Base-by-base conservation (phyloP, 2,113 vertebrate species). In the Conger conger region DNA sequence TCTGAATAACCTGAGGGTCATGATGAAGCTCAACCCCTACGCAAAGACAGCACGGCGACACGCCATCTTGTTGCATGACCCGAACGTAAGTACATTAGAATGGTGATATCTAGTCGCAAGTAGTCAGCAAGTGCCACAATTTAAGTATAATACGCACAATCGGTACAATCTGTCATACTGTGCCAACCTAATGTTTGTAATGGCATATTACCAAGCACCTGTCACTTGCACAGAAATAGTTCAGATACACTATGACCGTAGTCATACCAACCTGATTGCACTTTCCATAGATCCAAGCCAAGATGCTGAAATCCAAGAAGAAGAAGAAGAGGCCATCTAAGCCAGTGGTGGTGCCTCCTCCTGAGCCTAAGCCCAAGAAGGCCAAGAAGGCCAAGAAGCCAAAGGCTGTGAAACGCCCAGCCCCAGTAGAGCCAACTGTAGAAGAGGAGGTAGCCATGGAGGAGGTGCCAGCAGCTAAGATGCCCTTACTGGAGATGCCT, bases 11-110 rank as follows among this genome's bases (percentile, higher is more conserved):
- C 87, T 99, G 92, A 96, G 97, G 81, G 93, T 99, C 82, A 99
- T 99, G 98, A 92, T 98, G 92, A 99, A 99, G 88, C 89, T 99
- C 88, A 99, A 99, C 91, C 98, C 98, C 0, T 99, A 99, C 0
- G 96, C 98, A 91, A 99, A 99, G 93, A 98, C 98, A 0, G 97
- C 96, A 89, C 95, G 96, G 9, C 96, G 98, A 89, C 95, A 95
- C 87, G 98, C 98, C 82, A 99, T 99, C 84, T 95, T 99, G 45
- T 90, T 94, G 89, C 97, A 99, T 17, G 96, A 97, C 38, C 94
- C 87, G 36, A 91, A 96, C 0, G 98, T 99, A 90, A 96, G 96
- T 87, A 50, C 53, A 38, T 36, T 16, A 3, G 23, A 13, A 50
- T 50, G 15, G 11, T 50, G 45, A 50, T 50, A 50, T 13, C 57